Evolutionary conservation across 2,888 invertebrate genomes (phyloP).

Genomic region (Lottia gigantea): DNA sequence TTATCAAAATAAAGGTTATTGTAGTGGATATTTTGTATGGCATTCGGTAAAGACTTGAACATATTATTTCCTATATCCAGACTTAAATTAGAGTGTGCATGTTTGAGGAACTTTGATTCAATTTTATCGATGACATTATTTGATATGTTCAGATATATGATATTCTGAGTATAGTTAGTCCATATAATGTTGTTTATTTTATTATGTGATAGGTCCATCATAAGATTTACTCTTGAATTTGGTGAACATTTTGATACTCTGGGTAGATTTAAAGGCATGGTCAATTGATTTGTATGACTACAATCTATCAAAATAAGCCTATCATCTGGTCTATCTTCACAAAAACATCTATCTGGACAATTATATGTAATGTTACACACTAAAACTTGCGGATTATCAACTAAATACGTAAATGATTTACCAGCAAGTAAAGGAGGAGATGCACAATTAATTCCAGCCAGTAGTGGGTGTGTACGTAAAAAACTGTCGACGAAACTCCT

Average conservation of each 20-base stretch:
- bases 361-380: neutral
- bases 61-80: neutral
- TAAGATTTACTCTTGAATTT: neutral
- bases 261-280: too few species aligned
- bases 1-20: neutral
- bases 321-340: neutral
- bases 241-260: neutral
- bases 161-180: neutral
- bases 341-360: neutral
- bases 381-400: neutral
- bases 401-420: neutral
- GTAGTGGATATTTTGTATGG: neutral
- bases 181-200: neutral
- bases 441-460: neutral
- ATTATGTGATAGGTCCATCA: neutral
- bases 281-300: neutral
- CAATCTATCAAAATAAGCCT: neutral
- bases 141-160: neutral
- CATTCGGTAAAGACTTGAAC: neutral
- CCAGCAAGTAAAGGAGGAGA: neutral
- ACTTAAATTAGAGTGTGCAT: too few species aligned
- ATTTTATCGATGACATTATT: neutral
- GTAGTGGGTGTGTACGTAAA: neutral
- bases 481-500: neutral
- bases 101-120: neutral